Base-by-base conservation (phyloP, 1,140 invertebrate species). In the Hylaeus volcanicus region DNA sequence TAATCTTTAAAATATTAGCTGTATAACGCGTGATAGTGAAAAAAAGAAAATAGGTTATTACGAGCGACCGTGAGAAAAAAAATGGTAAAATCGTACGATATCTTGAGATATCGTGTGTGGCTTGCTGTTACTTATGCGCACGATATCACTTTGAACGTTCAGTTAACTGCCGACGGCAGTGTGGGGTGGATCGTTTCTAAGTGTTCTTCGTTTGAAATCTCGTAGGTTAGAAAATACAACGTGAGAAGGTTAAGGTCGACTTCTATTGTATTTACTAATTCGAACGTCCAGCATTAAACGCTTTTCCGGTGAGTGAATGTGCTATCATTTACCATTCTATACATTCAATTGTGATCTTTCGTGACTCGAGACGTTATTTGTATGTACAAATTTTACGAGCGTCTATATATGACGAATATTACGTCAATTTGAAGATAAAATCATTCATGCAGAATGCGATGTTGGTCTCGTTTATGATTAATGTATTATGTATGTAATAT, bases 11-110 rank as follows among this genome's bases (percentile, higher is more conserved):
- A 65, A 65, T 74, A 3, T 8, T 51, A 66, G 64, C 11, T 15
- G 26, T 48, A 74, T 15, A 65, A 26, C 26, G 8, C 14, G 14
- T 79, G 51, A 74, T 6, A 14, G 0, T 1, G 8, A 48, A 45
- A 51, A 51, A 48, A 73, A 72, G 2, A 73, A 79, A 79, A 79
- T 65, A 48, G 70, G 15, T 63, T 79, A 74, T 65, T 65, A 65
- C 6, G 37, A 65, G 43, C 43, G 43, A 48, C 26, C 8, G 5
- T 15, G 53, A 53, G 43, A 85, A 84, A 88, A 77, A 41, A 78
- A 58, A 14, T 76, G 56, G 41, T 63, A 66, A 71, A 88, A 88
- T 91, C 90, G 78, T 91, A 90, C 86, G 90, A 91, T 91, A 84
- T 88, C 73, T 80, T 11, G 74, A 82, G 87, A 90, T 90, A 90